A percentile compares a stretch with the other conserved stretches of the same genome.
Evolutionary conservation across 2,113 vertebrate genomes (phyloP).

Genomic region (Neogale vison): DNA sequence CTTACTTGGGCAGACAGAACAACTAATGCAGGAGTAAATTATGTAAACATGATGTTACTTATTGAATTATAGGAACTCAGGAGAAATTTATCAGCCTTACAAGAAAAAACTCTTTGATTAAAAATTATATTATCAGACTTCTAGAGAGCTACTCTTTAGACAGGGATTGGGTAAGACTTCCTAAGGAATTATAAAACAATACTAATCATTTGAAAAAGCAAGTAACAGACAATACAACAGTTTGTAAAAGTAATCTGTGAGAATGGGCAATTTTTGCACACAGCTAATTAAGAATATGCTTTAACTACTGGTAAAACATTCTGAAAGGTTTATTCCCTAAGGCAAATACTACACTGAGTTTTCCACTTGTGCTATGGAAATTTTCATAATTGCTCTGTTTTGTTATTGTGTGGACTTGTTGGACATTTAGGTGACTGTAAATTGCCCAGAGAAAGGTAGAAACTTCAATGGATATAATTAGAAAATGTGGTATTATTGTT

Average conservation of each 20-base stretch:
- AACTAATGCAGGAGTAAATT: neutral
- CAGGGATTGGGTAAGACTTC: neutral
- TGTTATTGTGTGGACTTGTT: neutral
- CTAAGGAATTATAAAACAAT: neutral
- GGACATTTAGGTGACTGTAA: neutral
- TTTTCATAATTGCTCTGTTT: neutral
- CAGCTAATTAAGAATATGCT: neutral
- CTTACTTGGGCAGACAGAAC: neutral
- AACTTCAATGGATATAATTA: neutral
- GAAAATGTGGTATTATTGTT: neutral
- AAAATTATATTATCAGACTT: neutral
- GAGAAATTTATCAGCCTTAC: neutral
- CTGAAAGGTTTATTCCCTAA: neutral
- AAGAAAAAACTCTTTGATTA: neutral
- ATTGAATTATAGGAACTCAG: neutral
- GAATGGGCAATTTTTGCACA: neutral
- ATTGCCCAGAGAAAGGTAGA: neutral
- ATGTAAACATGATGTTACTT: neutral
- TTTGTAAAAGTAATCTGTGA: neutral
- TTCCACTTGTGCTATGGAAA: neutral
- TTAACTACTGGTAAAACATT: neutral
- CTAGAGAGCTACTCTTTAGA: neutral
- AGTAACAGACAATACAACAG: neutral
- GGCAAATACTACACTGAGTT: neutral
- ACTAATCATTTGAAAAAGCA: neutral